phyloP scores from a whole-genome alignment of 1,140 invertebrate species.

The Cherax quadricarinatus region DNA sequence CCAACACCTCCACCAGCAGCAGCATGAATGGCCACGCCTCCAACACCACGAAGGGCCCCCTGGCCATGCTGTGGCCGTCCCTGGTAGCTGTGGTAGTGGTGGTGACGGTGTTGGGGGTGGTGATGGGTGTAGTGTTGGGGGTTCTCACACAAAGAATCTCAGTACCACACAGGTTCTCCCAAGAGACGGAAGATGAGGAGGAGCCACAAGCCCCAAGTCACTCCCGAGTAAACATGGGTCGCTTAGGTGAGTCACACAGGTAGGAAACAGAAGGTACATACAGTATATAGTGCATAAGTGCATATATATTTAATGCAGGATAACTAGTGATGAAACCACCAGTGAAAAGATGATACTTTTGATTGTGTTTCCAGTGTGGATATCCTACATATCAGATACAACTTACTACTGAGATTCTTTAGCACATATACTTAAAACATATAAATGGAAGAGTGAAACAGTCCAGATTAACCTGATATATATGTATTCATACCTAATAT shows the following conservation, averaged over 20 bases:
- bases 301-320: no score
- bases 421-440: no score
- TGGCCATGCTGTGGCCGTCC: constrained; percentile 26
- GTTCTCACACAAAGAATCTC: constrained; percentile 29
- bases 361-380: no score
- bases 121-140: constrained; percentile 46
- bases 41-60: constrained; percentile 10
- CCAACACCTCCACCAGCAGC: constrained; percentile 36
- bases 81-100: constrained; percentile 49
- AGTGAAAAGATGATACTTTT: no score
- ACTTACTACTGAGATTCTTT: no score
- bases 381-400: no score
- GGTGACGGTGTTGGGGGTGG: constrained; percentile 43
- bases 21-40: constrained; percentile 54
- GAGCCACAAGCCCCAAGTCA: background rate
- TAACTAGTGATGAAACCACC: no score
- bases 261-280: constrained; percentile 1
- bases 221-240: constrained; percentile 11
- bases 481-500: no score
- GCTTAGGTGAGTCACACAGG: constrained; percentile 62
- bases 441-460: no score
- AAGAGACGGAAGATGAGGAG: constrained; percentile 28
- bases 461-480: no score
- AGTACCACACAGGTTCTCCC: background rate
- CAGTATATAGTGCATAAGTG: no score